Conservation (phyloP, 2,797 vertebrate genomes). For the Masticophis lateralis region DNA sequence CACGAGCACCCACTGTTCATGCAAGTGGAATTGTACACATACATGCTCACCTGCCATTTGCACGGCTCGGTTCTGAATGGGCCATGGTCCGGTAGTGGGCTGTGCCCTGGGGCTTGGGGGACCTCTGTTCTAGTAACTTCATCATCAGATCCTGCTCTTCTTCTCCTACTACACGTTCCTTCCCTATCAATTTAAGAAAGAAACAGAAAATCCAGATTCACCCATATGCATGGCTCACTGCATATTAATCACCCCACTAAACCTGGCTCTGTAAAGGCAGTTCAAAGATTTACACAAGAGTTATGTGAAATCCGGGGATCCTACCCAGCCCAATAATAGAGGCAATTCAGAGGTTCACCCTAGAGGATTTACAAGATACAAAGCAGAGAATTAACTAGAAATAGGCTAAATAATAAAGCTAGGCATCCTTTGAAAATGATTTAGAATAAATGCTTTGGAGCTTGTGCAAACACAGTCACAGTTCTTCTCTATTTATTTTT, state of each 20-base stretch:
- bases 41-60: neutral
- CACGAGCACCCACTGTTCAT: neutral
- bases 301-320: neutral
- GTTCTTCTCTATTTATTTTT: neutral
- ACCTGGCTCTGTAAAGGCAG: neutral
- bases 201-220: neutral
- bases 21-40: neutral
- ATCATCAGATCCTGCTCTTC: neutral
- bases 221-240: neutral
- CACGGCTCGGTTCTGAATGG: neutral
- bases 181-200: neutral
- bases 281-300: neutral
- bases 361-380: neutral
- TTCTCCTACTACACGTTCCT: neutral
- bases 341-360: neutral
- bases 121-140: neutral
- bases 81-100: accelerated
- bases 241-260: neutral
- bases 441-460: neutral
- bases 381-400: neutral
- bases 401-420: neutral
- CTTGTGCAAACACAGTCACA: neutral
- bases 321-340: neutral
- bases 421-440: neutral
- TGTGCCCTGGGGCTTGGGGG: too few relatives aligned